phyloP scores from a whole-genome alignment of 2,113 vertebrate species.

The Mormyrus lacerda region DNA sequence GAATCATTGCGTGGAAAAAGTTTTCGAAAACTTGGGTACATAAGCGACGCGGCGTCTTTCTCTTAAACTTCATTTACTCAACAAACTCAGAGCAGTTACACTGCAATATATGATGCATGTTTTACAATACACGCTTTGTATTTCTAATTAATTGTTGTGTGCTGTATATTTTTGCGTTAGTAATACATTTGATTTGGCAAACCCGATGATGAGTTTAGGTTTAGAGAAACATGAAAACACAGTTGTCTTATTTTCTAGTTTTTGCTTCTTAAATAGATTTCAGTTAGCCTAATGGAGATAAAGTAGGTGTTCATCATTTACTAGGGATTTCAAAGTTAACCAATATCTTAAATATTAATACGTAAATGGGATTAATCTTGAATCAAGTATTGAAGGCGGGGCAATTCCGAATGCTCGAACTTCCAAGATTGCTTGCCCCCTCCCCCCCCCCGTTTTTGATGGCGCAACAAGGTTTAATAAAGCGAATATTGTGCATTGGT shows the following conservation, averaged over 20 bases:
- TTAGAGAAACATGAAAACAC: neutral
- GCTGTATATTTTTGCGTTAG: neutral
- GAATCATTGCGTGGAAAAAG: neutral
- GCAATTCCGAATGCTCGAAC: neutral
- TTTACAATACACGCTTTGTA: neutral
- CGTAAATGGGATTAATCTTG: neutral
- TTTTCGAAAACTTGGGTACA: neutral
- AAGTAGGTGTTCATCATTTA: neutral
- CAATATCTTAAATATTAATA: neutral
- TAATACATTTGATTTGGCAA: neutral
- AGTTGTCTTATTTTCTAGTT: neutral
- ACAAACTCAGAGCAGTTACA: neutral
- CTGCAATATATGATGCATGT: neutral
- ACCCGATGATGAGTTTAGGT: neutral
- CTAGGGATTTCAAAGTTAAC: neutral
- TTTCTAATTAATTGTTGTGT: neutral
- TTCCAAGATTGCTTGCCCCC: neutral
- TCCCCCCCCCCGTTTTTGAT: neutral
- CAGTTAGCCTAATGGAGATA: neutral
- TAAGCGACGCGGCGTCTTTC: neutral
- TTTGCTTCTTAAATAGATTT: neutral
- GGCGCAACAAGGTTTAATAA: neutral
- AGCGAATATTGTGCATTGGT: neutral
- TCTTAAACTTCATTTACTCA: neutral
- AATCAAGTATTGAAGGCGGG: neutral